These are phyloP conservation scores for Boulengeromyrus knoepffleri DNA, from an alignment of 2,113 vertebrate genomes.

Conservation along the genomic window DNA sequence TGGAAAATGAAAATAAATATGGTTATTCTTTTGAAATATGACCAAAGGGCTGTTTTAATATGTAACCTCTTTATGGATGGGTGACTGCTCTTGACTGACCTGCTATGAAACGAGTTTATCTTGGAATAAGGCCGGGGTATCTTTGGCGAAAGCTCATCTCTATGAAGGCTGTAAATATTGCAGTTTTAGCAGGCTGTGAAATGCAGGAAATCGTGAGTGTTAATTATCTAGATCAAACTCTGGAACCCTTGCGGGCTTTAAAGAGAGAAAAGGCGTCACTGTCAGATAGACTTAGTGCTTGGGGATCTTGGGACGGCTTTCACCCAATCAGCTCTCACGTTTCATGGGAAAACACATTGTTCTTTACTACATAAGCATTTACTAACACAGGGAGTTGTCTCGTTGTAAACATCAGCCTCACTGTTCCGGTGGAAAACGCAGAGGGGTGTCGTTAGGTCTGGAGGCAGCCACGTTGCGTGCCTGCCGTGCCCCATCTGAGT, in stretches of 20 bases:
- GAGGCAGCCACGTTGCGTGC: background rate
- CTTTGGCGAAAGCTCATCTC: background rate
- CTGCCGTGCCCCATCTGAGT: background rate
- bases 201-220: background rate
- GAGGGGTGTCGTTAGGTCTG: background rate
- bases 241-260: background rate
- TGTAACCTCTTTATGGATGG: conserved; percentile 36
- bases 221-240: background rate
- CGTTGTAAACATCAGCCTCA: background rate
- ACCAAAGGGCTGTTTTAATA: conserved; percentile 36
- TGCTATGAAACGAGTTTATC: conserved; percentile 15
- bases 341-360: background rate
- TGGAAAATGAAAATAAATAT: background rate
- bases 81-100: conserved; percentile 44
- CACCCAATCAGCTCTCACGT: background rate
- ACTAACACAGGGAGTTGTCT: background rate
- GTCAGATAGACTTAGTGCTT: background rate
- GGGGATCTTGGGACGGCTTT: background rate
- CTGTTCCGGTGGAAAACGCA: background rate
- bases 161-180: conserved; percentile 4
- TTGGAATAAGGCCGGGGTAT: conserved; percentile 15
- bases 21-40: conserved; percentile 36
- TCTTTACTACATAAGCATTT: background rate
- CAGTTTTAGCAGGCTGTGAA: conserved; percentile 10
- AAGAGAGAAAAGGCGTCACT: background rate